Evolutionary conservation across 2,888 invertebrate species (phyloP).

Genomic region (Folsomia candida): DNA sequence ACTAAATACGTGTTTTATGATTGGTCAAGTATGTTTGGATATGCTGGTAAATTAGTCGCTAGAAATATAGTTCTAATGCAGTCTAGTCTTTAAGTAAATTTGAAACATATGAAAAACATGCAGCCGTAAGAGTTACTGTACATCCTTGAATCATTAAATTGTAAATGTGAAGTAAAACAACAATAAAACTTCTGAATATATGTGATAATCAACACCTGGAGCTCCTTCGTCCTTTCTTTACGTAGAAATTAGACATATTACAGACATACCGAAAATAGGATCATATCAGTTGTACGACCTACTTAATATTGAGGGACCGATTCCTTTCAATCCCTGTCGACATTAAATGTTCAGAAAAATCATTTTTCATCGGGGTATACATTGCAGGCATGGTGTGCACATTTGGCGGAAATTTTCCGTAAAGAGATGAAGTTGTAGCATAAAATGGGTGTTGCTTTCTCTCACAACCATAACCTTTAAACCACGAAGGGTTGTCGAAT

Average conservation of each 20-base stretch:
- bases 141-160: background rate
- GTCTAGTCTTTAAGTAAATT: no score
- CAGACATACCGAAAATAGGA: background rate
- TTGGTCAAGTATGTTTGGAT: no score
- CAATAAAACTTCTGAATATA: background rate
- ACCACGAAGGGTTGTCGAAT: constrained; percentile 73
- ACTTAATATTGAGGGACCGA: constrained; percentile 68
- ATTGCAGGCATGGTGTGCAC: constrained; percentile 71
- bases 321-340: constrained; percentile 78
- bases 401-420: constrained; percentile 72
- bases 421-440: constrained; percentile 74
- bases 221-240: background rate
- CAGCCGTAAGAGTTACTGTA: no score
- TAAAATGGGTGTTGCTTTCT: constrained; percentile 71
- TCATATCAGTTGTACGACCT: no score
- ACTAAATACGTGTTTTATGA: no score
- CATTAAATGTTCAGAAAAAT: constrained; percentile 67
- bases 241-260: no score
- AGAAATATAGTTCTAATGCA: no score
- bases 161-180: background rate
- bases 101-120: no score
- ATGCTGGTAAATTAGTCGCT: no score
- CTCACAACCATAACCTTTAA: constrained; percentile 68
- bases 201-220: background rate
- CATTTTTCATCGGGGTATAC: constrained; percentile 71